Conservation (phyloP, 2,888 invertebrate genomes). For the Nomada goodeniana region DNA sequence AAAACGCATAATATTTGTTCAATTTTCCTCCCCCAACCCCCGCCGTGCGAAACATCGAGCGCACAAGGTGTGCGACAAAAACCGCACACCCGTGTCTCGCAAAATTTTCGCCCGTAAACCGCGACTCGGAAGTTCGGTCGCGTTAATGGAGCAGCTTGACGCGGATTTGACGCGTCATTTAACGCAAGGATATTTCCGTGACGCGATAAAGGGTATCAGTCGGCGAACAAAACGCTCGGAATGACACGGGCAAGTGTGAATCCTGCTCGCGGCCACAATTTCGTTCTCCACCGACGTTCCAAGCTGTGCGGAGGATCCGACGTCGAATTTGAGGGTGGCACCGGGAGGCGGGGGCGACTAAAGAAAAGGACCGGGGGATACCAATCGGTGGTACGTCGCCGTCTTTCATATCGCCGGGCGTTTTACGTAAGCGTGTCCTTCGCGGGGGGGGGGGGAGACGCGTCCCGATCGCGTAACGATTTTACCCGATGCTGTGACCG, state of each 20-base stretch:
- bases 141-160: constrained; percentile 50
- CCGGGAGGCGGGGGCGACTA: too few species aligned
- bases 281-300: constrained; percentile 49
- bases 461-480: constrained; percentile 14
- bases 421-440: constrained; percentile 43
- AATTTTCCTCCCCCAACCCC: too few species aligned
- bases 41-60: too few species aligned
- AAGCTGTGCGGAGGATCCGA: background rate
- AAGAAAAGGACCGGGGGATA: constrained; percentile 3
- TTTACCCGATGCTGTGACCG: background rate
- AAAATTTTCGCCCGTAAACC: constrained; percentile 2
- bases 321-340: background rate
- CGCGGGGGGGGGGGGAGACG: background rate
- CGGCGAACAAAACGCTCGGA: constrained; percentile 57
- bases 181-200: constrained; percentile 53
- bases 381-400: constrained; percentile 16
- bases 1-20: too few species aligned
- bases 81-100: background rate
- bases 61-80: too few species aligned
- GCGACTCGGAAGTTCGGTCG: constrained; percentile 3
- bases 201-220: constrained; percentile 56
- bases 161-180: constrained; percentile 56
- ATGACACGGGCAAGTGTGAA: constrained; percentile 65
- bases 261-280: constrained; percentile 60
- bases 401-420: constrained; percentile 15